phyloP scores from a whole-genome alignment of 2,797 vertebrate species.

The Hemibagrus guttatus region DNA sequence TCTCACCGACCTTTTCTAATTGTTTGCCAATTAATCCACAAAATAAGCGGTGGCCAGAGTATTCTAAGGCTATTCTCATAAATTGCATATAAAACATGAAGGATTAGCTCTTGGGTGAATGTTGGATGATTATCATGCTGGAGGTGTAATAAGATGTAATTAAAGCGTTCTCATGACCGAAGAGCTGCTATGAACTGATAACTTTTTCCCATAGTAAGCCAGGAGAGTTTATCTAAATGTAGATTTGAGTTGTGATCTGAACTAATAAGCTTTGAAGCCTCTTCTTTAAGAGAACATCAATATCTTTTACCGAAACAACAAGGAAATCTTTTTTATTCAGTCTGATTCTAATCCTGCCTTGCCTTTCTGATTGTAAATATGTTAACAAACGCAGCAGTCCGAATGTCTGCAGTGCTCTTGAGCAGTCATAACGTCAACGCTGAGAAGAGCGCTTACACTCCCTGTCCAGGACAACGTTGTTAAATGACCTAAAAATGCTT shows the following conservation, averaged over 20 bases:
- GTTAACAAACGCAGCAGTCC: not conserved
- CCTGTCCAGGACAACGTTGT: not conserved
- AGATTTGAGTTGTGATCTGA: not conserved
- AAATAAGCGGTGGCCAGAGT: not conserved
- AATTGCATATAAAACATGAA: not conserved
- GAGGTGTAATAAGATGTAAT: not conserved
- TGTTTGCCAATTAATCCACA: not conserved
- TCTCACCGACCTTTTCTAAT: not conserved
- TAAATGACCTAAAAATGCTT: not conserved
- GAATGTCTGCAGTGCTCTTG: not conserved
- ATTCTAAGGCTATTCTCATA: not conserved
- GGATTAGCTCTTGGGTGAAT: constrained; percentile 9
- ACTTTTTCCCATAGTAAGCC: not conserved
- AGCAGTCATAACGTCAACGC: not conserved
- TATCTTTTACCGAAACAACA: not conserved
- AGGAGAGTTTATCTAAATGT: not conserved
- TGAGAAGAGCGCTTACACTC: not conserved
- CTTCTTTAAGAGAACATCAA: not conserved
- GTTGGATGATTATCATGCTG: constrained; percentile 13
- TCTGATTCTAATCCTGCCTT: not conserved
- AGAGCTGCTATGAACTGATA: not conserved
- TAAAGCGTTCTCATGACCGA: not conserved
- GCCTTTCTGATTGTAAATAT: not conserved
- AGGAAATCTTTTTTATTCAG: not conserved
- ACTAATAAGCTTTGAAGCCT: not conserved